Percentiles rank a stretch among this genome's conserved stretches.
Conservation (phyloP, 2,113 vertebrate genomes). For the Dolichotis patagonum region DNA sequence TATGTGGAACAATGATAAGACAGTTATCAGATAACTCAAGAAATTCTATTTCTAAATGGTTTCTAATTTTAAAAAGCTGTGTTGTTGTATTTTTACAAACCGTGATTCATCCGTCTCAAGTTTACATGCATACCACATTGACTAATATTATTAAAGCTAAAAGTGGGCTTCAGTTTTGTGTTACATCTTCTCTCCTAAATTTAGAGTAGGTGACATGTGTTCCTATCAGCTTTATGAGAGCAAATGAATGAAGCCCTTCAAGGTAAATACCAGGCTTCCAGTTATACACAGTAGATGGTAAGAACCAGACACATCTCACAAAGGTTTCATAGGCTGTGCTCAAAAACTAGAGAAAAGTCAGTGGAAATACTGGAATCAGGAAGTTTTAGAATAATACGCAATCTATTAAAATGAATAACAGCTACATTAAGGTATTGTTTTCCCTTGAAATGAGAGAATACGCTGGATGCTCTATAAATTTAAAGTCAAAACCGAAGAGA, state of each 20-base stretch:
- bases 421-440: background rate
- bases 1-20: background rate
- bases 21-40: background rate
- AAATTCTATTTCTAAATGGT: background rate
- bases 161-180: background rate
- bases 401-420: background rate
- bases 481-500: background rate
- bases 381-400: background rate
- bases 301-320: background rate
- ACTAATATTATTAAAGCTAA: background rate
- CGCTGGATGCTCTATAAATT: background rate
- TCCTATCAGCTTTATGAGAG: background rate
- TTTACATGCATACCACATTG: background rate
- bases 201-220: background rate
- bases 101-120: background rate
- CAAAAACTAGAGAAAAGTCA: background rate
- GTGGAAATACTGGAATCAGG: background rate
- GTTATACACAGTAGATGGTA: no score
- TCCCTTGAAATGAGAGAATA: background rate
- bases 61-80: background rate
- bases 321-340: background rate
- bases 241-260: background rate
- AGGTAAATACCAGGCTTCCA: background rate
- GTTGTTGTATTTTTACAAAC: conserved; percentile 13
- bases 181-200: background rate